Conservation (phyloP, 2,797 vertebrate species). For the Zenarchopterus dispar region DNA sequence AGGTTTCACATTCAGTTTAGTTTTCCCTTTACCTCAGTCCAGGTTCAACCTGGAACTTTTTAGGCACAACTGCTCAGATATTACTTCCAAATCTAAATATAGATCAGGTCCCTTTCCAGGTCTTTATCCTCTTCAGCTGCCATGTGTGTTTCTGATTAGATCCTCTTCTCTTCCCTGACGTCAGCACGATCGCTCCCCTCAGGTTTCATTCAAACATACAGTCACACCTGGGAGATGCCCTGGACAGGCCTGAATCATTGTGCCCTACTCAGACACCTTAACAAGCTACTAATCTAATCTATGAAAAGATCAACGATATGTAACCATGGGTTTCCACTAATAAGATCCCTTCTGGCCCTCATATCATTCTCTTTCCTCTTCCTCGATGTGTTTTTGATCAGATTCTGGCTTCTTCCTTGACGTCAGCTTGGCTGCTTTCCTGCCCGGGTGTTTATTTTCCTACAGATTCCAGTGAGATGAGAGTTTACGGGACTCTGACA, state of each 20-base stretch:
- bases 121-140: conserved; percentile 60
- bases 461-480: conserved; percentile 53
- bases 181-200: conserved; percentile 37
- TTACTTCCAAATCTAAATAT: conserved; percentile 37
- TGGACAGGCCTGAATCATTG: not conserved
- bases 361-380: conserved; percentile 23
- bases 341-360: conserved; percentile 19
- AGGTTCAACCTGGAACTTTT: conserved; percentile 27
- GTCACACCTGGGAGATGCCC: conserved; percentile 37
- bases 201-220: conserved; percentile 27
- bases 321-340: conserved; percentile 39
- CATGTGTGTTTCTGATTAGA: conserved; percentile 59
- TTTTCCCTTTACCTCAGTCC: not conserved
- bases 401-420: conserved; percentile 68
- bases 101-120: conserved; percentile 42
- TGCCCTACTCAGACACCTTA: conserved; percentile 21
- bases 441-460: conserved; percentile 64
- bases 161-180: conserved; percentile 51
- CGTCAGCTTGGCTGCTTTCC: conserved; percentile 67
- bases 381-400: conserved; percentile 68
- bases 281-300: conserved; percentile 40
- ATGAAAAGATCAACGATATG: conserved; percentile 45
- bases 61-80: conserved; percentile 19
- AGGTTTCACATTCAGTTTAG: conserved; percentile 8
- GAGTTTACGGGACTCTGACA: conserved; percentile 57